A percentile compares a stretch with the other conserved stretches of the same genome.
phyloP scores from a whole-genome alignment of 1,140 invertebrate genomes.

The Episyrphus balteatus region DNA sequence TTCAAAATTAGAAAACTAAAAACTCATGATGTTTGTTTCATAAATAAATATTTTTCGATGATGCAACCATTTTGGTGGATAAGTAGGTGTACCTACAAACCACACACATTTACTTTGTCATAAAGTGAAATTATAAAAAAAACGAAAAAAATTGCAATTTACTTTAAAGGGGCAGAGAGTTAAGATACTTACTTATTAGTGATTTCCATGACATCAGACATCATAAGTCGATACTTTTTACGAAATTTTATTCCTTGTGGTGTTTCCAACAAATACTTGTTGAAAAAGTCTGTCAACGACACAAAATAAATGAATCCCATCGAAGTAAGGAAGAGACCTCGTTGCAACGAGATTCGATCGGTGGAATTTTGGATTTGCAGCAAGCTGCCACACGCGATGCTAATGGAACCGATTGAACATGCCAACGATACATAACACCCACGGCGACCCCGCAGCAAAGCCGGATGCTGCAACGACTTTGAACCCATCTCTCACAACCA shows the following conservation, averaged over 20 bases:
- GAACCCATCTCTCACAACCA: too few relatives aligned
- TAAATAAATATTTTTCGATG: too few relatives aligned
- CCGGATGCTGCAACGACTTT: neutral
- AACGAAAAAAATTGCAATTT: neutral
- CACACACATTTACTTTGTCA: too few relatives aligned
- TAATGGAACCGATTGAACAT: conserved; percentile 33
- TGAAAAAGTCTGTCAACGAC: conserved; percentile 47
- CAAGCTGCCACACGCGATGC: conserved; percentile 32
- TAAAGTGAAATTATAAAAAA: neutral
- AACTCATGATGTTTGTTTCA: too few relatives aligned
- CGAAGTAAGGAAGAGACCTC: conserved; percentile 44
- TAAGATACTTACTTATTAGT: conserved; percentile 53
- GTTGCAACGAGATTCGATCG: conserved; percentile 42
- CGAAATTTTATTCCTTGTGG: conserved; percentile 42
- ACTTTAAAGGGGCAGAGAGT: too few relatives aligned
- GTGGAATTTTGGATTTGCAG: conserved; percentile 30
- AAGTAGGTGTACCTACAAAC: too few relatives aligned
- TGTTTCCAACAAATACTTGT: conserved; percentile 46
- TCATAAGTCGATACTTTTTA: conserved; percentile 47
- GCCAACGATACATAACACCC: conserved; percentile 30
- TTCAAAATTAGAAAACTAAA: too few relatives aligned
- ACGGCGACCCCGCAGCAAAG: conserved; percentile 9
- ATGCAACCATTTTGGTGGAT: too few relatives aligned
- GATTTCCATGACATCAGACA: conserved; percentile 53
- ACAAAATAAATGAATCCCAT: conserved; percentile 53